Evolutionary conservation across 2,113 vertebrate genomes (phyloP).

Genomic region (Lamprologus callipterus): DNA sequence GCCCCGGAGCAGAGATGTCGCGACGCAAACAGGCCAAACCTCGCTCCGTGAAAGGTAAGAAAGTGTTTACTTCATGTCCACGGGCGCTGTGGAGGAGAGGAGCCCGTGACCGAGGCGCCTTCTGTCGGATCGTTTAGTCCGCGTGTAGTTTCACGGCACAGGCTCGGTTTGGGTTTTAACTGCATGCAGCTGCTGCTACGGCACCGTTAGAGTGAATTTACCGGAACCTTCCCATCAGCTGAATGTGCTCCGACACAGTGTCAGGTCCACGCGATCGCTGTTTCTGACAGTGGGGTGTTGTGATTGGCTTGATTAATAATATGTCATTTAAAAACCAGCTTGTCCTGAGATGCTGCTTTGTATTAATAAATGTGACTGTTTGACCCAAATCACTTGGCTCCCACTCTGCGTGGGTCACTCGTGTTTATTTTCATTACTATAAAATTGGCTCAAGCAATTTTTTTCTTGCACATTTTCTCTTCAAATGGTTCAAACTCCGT

Average conservation of each 20-base stretch:
- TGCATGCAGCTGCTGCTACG: background rate
- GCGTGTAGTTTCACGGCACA: background rate
- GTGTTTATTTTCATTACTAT: background rate
- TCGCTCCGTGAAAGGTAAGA: slow-evolving; percentile 96
- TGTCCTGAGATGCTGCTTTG: background rate
- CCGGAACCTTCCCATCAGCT: background rate
- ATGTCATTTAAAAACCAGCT: background rate
- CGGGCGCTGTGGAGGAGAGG: background rate
- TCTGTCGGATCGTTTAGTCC: background rate
- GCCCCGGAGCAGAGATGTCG: slow-evolving; percentile 81
- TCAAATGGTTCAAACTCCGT: background rate
- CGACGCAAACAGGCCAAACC: slow-evolving; percentile 97
- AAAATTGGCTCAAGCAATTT: background rate
- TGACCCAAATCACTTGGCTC: background rate
- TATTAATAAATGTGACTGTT: background rate
- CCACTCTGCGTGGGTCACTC: background rate
- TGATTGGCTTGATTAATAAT: background rate
- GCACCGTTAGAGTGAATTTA: background rate
- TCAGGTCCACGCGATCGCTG: background rate
- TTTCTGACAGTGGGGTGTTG: background rate
- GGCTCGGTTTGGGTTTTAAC: background rate
- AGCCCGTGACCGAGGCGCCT: slow-evolving; percentile 71
- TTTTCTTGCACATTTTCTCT: background rate
- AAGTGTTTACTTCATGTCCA: background rate
- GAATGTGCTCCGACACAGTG: background rate